Evolutionary conservation across 2,113 vertebrate genomes (phyloP).

Genomic region (Taxidea taxus): DNA sequence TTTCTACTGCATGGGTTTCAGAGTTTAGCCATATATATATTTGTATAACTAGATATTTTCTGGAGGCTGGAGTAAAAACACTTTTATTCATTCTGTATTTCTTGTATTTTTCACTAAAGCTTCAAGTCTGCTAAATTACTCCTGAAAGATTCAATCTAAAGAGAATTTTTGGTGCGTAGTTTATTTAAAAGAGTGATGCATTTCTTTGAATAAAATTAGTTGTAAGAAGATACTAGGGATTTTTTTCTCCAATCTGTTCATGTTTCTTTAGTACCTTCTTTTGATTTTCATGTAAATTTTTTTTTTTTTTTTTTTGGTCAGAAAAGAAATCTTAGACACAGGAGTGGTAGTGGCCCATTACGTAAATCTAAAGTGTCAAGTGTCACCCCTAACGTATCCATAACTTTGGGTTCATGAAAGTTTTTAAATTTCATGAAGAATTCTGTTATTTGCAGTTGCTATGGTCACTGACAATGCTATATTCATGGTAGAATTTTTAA

Average conservation of each 20-base stretch:
- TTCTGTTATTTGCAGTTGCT: not conserved
- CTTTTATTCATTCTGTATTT: not conserved
- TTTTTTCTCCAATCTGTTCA: not conserved
- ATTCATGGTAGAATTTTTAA: not conserved
- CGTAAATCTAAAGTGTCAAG: not conserved
- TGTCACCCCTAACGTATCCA: not conserved
- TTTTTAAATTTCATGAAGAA: not conserved
- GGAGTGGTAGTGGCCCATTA: not conserved
- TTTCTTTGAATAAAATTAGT: conserved; percentile 20
- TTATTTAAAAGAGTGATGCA: not conserved
- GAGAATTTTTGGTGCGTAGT: not conserved
- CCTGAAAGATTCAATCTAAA: not conserved
- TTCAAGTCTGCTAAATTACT: not conserved
- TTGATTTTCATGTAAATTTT: not conserved
- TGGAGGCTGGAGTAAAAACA: not conserved
- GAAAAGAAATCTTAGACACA: not conserved
- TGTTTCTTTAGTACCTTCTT: not conserved
- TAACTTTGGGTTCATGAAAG: not conserved
- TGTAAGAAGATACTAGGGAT: not conserved
- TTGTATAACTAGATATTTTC: conserved; percentile 10
- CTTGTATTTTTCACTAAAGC: not conserved
- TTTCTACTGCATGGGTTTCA: not conserved
- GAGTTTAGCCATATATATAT: not conserved
- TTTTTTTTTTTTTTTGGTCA: not conserved
- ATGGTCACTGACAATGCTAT: not conserved